phyloP scores from a whole-genome alignment of 1,140 invertebrate species.

The Zophobas morio region DNA sequence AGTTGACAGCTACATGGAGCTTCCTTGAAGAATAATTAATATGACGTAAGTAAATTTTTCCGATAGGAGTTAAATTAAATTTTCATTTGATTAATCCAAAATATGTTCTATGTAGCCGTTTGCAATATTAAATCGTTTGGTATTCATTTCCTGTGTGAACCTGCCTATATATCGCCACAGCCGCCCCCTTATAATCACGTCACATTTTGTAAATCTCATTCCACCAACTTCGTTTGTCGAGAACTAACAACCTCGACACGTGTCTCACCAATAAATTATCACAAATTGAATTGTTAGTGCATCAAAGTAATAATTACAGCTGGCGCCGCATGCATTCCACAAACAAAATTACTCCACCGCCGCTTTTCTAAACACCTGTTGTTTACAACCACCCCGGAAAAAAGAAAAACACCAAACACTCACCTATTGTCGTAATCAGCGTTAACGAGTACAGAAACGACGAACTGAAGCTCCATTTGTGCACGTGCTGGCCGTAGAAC shows the following conservation, averaged over 20 bases:
- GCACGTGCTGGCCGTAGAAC: constrained; percentile 69
- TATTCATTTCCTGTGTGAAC: too few relatives aligned
- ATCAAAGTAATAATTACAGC: constrained; percentile 19
- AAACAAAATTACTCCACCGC: constrained; percentile 3
- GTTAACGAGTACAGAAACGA: constrained; percentile 96
- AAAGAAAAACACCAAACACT: constrained; percentile 65
- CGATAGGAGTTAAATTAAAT: too few relatives aligned
- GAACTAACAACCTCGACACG: neutral
- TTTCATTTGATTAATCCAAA: too few relatives aligned
- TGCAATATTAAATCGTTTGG: too few relatives aligned
- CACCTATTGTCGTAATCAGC: constrained; percentile 96
- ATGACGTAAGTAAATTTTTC: too few relatives aligned
- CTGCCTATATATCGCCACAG: too few relatives aligned
- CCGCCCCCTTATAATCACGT: neutral
- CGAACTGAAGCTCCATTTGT: constrained; percentile 91
- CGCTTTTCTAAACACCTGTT: neutral
- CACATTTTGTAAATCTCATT: neutral
- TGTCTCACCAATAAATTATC: neutral
- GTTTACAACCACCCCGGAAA: neutral
- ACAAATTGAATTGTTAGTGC: neutral
- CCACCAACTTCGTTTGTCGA: neutral
- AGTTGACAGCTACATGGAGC: too few relatives aligned
- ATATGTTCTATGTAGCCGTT: too few relatives aligned
- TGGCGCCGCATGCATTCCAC: neutral
- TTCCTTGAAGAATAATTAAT: too few relatives aligned